Evolutionary conservation across 2,797 vertebrate species (phyloP), one percentile per base, ranked within the genome.

Genomic region (Clarias laeviceps): DNA sequence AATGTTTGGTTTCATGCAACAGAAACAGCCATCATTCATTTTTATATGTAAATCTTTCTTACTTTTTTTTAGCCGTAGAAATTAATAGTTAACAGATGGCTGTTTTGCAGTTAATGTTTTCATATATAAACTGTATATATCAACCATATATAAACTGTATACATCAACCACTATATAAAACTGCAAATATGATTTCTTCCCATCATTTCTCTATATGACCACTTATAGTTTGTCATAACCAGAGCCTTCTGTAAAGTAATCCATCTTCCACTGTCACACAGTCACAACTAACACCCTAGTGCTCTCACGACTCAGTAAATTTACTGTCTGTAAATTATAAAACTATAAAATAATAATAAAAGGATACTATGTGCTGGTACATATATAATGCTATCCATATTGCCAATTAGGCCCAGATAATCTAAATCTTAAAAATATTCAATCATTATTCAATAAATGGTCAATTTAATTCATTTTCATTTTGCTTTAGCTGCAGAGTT

Each of bases 1-100:
- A 74, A 74, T 74, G 72, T 54, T 45, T 74, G 24, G 5, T 27
- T 54, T 74, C 24, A 27, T 73, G 70, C 50, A 74, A 18, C n/a
- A 76, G 20, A 72, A 76, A 76, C 50, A 57, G 45, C 6, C 6
- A 7, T 54, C 29, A 29, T 74, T 50, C 1, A 73, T 50, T 73
- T 50, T 73, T n/a, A 72, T 45, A 27, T 74, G 14, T 3, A 4
- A 1, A 40, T 37, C 20, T 69, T 22, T 22, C 18, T 4, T 2
- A 24, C 4, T 2, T 5, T 14, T 14, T 70, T 70, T 70, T 40
- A 70, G 20, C 4, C 4, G 0, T 70, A 20, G 3, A 70, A 70
- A 37, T 24, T 4, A 11, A 24, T 1, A 73, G 3, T 37, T 3
- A 22, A 37, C 32, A 69, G 50, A 7, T 50, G 24, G 40, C 70